Conservation (phyloP, 2,113 vertebrate species). For the Sapajus apella region DNA sequence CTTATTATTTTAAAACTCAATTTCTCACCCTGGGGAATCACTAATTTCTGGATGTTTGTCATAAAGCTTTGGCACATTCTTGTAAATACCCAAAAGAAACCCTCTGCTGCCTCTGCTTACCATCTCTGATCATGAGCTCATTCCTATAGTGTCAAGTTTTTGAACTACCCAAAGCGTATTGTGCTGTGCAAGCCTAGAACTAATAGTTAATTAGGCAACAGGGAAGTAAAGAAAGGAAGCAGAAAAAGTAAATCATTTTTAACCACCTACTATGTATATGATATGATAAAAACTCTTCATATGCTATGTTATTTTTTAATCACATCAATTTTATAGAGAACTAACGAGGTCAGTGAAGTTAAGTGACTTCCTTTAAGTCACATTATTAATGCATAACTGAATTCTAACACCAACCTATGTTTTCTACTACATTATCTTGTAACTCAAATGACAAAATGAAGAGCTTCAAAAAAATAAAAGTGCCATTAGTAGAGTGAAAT, state of each 20-base stretch:
- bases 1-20: background rate
- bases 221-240: background rate
- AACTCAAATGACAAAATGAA: slow-evolving; percentile 6
- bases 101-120: background rate
- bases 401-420: background rate
- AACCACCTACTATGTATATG: background rate
- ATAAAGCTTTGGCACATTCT: background rate
- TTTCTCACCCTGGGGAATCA: background rate
- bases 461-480: background rate
- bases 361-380: slow-evolving; percentile 9
- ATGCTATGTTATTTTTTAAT: slow-evolving; percentile 18
- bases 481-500: background rate
- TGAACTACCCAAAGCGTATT: background rate
- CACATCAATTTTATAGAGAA: background rate
- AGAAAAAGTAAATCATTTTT: slow-evolving; percentile 24
- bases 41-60: background rate
- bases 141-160: background rate
- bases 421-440: background rate
- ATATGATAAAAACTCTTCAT: background rate
- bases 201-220: background rate
- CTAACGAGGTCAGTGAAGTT: background rate
- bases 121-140: background rate
- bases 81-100: background rate
- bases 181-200: background rate
- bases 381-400: slow-evolving; percentile 4